Evolutionary conservation across 2,888 invertebrate genomes (phyloP).

Genomic region (Zootermopsis nevadensis): DNA sequence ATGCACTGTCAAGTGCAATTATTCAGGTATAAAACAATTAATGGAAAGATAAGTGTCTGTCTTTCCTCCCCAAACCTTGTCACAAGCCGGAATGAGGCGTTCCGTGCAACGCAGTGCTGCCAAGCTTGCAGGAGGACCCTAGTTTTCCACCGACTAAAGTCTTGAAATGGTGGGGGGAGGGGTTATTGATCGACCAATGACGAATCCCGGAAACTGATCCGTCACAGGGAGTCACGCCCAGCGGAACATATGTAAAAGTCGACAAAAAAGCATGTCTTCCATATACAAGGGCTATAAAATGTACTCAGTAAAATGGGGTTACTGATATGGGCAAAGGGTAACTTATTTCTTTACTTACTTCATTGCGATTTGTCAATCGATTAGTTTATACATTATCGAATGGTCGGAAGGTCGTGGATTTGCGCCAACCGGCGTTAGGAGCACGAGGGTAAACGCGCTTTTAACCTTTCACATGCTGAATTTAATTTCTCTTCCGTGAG

Average conservation of each 20-base stretch:
- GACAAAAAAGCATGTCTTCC: constrained; percentile 2
- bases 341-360: too few species aligned
- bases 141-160: constrained; percentile 6
- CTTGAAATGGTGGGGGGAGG: background rate
- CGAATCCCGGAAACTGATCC: constrained; percentile 41
- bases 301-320: background rate
- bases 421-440: too few species aligned
- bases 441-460: too few species aligned
- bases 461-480: too few species aligned
- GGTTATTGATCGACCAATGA: constrained; percentile 52
- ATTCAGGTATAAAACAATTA: background rate
- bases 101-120: constrained; percentile 42
- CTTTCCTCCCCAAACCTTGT: constrained; percentile 7
- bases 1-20: background rate
- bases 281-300: background rate
- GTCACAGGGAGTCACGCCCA: constrained; percentile 37
- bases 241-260: constrained; percentile 34
- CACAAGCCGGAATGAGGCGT: constrained; percentile 42
- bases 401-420: too few species aligned
- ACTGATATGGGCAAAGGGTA: background rate
- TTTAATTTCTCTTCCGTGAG: too few species aligned
- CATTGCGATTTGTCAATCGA: too few species aligned
- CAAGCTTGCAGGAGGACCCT: constrained; percentile 28
- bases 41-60: background rate
- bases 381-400: too few species aligned